Conservation (phyloP, 2,113 vertebrate species). For the Xiphorhynchus elegans region DNA sequence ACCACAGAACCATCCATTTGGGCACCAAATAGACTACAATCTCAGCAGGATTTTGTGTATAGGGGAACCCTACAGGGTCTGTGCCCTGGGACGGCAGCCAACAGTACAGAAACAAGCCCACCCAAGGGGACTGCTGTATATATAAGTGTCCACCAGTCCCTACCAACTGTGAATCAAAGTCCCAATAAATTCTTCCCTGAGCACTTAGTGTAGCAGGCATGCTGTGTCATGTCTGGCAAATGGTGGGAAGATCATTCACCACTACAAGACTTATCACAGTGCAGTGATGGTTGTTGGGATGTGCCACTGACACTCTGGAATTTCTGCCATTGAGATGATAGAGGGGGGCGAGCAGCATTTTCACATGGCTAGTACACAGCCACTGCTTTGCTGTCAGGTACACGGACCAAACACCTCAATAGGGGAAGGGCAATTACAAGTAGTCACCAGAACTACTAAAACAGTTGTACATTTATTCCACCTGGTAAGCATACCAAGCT, state of each 20-base stretch:
- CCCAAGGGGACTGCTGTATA: neutral
- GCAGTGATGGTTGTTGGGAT: fast-evolving
- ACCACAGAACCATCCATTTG: neutral
- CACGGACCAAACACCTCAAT: neutral
- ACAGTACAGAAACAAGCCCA: neutral
- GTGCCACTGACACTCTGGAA: neutral
- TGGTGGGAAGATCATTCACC: neutral
- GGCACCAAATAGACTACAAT: neutral
- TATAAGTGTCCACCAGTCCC: neutral
- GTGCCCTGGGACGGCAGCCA: neutral
- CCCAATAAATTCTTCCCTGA: neutral
- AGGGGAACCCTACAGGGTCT: neutral
- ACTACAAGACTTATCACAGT: neutral
- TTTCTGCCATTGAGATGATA: neutral
- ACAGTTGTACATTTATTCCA: neutral
- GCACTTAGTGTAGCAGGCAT: neutral
- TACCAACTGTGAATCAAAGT: neutral
- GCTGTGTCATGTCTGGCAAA: fast-evolving
- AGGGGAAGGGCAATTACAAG: neutral
- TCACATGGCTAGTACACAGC: neutral
- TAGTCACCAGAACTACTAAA: neutral
- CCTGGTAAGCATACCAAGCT: neutral
- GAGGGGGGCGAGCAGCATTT: neutral
- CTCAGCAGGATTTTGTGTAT: neutral
- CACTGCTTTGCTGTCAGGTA: neutral